Conservation (phyloP, 2,113 vertebrate genomes). For the Pseudopodoces humilis region DNA sequence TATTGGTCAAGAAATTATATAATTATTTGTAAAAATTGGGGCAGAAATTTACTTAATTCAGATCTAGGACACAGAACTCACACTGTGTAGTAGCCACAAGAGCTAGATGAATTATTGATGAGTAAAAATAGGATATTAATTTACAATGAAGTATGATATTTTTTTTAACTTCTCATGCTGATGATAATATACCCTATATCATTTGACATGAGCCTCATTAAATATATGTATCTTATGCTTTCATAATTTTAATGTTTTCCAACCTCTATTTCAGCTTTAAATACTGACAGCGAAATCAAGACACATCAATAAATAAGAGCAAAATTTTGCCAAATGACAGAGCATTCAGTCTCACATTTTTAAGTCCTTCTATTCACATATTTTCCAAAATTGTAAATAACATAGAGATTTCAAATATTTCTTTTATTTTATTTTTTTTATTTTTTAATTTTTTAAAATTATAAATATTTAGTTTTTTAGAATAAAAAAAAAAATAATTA, state of each 20-base stretch:
- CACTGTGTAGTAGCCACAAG: constrained; percentile 6
- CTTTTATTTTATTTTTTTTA: neutral
- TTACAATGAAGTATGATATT: neutral
- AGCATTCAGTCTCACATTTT: neutral
- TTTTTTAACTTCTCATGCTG: neutral
- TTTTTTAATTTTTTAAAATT: too few relatives aligned
- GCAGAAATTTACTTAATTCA: constrained; percentile 2
- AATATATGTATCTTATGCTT: neutral
- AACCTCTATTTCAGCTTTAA: neutral
- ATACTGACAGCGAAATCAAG: neutral
- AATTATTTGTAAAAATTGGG: neutral
- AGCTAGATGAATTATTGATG: constrained; percentile 37
- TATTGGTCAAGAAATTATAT: neutral
- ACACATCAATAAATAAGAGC: neutral
- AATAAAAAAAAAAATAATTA: too few relatives aligned
- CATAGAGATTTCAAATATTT: neutral
- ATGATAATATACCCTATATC: neutral
- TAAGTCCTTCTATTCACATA: neutral
- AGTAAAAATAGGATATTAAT: constrained; percentile 20
- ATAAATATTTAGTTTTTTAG: neutral
- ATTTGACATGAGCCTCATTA: neutral
- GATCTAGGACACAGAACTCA: constrained; percentile 40
- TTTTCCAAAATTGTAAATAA: neutral
- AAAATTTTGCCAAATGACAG: neutral
- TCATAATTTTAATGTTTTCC: neutral